Percentiles rank a stretch among this genome's conserved stretches.
Conservation (phyloP, 1,140 invertebrate genomes). For the Procambarus virginalis region DNA sequence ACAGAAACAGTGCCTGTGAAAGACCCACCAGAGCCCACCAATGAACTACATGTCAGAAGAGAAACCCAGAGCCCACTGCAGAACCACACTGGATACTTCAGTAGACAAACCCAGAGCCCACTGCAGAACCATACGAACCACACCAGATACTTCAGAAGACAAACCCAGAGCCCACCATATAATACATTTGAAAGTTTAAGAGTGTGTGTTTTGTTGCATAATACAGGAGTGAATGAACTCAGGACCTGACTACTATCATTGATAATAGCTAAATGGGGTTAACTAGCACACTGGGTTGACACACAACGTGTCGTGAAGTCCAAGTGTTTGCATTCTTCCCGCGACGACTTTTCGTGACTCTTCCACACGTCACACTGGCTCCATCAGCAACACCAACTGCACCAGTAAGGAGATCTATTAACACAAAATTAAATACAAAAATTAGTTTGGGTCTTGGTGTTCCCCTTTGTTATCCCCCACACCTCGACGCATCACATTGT, state of each 20-base stretch:
- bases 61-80: not conserved
- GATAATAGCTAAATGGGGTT: not conserved
- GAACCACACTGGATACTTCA: not conserved
- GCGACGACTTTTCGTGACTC: not conserved
- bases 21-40: too few relatives aligned
- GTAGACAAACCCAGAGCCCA: not conserved
- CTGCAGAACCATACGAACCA: too few relatives aligned
- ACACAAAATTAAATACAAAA: not conserved
- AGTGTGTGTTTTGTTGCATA: not conserved
- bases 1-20: not conserved
- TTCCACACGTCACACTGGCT: not conserved
- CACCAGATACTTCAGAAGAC: not conserved
- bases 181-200: not conserved
- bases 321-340: not conserved
- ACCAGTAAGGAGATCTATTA: not conserved
- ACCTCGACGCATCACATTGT: too few relatives aligned
- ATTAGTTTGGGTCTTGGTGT: too few relatives aligned
- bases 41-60: not conserved
- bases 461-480: too few relatives aligned
- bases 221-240: not conserved
- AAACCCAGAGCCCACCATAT: not conserved
- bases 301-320: not conserved
- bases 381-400: not conserved
- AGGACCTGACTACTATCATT: not conserved
- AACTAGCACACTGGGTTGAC: constrained; percentile 20